phyloP scores from a whole-genome alignment of 2,797 vertebrate species.

The Gallinago nigripennis region DNA sequence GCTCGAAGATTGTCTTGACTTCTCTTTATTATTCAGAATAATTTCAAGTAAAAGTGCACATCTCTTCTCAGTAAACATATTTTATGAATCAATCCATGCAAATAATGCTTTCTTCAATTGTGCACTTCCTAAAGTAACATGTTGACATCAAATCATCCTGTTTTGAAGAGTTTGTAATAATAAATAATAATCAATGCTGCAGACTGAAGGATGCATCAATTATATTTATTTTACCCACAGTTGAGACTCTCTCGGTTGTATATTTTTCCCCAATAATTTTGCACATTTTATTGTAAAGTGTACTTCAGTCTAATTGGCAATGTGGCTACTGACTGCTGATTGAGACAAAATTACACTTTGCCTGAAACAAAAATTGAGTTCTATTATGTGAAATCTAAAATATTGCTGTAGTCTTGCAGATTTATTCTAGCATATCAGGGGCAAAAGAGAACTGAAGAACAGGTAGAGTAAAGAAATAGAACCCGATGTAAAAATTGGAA shows the following conservation, averaged over 20 bases:
- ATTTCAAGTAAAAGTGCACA: constrained; percentile 62
- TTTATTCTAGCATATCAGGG: background rate
- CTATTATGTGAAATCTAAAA: constrained; percentile 63
- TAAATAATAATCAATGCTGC: constrained; percentile 74
- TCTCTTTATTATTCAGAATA: constrained; percentile 55
- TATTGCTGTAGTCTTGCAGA: background rate
- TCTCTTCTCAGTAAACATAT: constrained; percentile 64
- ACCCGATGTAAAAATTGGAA: background rate
- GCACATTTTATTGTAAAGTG: constrained; percentile 51
- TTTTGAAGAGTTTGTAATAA: constrained; percentile 74
- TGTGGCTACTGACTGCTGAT: constrained; percentile 48
- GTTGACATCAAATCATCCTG: constrained; percentile 68
- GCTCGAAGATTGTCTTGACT: constrained; percentile 38
- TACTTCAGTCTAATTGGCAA: constrained; percentile 70
- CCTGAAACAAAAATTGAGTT: constrained; percentile 65
- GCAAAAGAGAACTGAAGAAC: constrained; percentile 34
- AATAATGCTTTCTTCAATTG: constrained; percentile 54
- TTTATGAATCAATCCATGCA: constrained; percentile 67
- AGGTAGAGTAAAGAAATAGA: background rate
- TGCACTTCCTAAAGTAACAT: constrained; percentile 64
- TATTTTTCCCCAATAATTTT: constrained; percentile 53
- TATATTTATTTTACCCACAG: constrained; percentile 65
- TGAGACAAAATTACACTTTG: constrained; percentile 67
- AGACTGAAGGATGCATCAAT: constrained; percentile 65
- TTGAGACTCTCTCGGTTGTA: constrained; percentile 29